Base-by-base conservation (phyloP, 1,140 invertebrate genomes). In the Chelonus insularis region DNA sequence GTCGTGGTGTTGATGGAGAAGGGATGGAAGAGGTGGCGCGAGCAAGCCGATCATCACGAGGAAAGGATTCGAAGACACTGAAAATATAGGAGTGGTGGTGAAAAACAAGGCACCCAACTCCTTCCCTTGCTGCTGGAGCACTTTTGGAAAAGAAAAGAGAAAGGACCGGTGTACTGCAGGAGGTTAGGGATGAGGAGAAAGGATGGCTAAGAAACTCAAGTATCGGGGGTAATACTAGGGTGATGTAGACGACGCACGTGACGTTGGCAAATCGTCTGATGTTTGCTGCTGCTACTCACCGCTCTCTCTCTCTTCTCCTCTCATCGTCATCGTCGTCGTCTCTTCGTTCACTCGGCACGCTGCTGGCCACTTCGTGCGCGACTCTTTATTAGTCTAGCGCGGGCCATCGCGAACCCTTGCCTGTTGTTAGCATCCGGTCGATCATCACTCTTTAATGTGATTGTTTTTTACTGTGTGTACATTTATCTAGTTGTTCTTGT, bases 321-420 rank as follows among this genome's bases (percentile, higher is more conserved):
- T 65, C 25, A 11, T 60, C 39, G 37, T 60, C 58, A 41, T 60
- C 47, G 47, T 39, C 63, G 67, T 67, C 66, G 63, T 66, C 63
- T 57, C 61, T 58, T 50, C 60, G 57, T 65, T 61, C 45, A 51
- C 63, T 61, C 63, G 50, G 37, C 48, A 61, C 57, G 59, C 55
- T 52, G 60, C 63, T 62, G 68, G 68, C 66, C 67, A 71, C 67
- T 71, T 70, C 67, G 74, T 75, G 73, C 73, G 75, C 76, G 71
- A 72, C 73, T 75, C 76, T 78, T 79, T 78, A 79, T 78, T 77
- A 78, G 75, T 78, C 76, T 75, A 73, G 73, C 75, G 72, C 71
- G 76, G 73, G 74, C 74, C 76, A 76, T 75, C 77, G 77, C 69
- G 74, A 74, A 79, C 75, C 72, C 75, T 72, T 75, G 73, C 55